phyloP scores from a whole-genome alignment of 2,113 vertebrate species.

The Asarcornis scutulata region DNA sequence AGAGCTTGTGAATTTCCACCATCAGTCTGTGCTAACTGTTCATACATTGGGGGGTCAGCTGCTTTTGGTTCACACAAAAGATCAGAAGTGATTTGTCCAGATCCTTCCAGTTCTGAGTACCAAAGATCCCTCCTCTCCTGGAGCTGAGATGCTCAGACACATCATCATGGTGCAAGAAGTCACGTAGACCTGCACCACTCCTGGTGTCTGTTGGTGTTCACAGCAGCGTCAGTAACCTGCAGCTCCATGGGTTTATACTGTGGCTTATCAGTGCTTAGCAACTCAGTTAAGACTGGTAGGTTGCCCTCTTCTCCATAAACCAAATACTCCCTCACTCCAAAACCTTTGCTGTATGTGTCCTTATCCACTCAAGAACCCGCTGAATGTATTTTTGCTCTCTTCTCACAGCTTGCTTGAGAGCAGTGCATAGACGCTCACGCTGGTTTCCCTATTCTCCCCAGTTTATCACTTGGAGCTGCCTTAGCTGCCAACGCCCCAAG shows the following conservation, averaged over 20 bases:
- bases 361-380: neutral
- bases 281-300: neutral
- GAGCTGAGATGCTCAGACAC: neutral
- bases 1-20: neutral
- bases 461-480: neutral
- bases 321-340: neutral
- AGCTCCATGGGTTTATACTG: neutral
- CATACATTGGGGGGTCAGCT: fast-evolving
- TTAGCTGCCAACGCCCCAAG: neutral
- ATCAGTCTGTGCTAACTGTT: neutral
- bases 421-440: neutral
- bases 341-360: neutral
- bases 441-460: neutral
- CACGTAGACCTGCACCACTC: fast-evolving
- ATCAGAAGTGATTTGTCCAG: neutral
- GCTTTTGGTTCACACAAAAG: neutral
- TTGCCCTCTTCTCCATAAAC: neutral
- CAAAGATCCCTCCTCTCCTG: neutral
- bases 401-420: neutral
- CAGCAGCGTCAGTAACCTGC: neutral
- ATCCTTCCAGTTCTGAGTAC: neutral
- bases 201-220: neutral
- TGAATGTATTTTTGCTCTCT: neutral
- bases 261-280: neutral
- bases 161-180: neutral